Conservation (phyloP, 92 coral and sea anemone genomes). For the Paramuricea clavata region DNA sequence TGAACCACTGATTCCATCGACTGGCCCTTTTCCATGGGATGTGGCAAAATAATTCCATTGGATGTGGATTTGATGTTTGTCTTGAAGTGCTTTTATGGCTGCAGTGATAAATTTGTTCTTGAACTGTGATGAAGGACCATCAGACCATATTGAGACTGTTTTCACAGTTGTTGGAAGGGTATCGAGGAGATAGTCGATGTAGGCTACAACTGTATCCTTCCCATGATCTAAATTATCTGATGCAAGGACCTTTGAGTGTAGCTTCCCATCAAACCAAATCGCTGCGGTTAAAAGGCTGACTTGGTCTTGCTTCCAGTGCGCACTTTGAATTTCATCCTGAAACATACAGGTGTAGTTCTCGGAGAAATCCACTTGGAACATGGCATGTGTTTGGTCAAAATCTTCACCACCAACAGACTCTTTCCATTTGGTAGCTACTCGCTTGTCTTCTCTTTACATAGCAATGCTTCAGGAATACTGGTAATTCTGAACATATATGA, state of each 20-base stretch:
- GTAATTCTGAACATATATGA: slow-evolving; percentile 23
- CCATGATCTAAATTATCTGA: slow-evolving; percentile 51
- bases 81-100: background rate
- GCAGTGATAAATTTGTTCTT: no score
- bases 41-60: background rate
- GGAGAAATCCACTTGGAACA: slow-evolving; percentile 48
- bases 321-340: slow-evolving; percentile 47
- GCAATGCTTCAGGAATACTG: slow-evolving; percentile 60
- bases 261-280: slow-evolving; percentile 38
- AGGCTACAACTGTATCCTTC: slow-evolving; percentile 30
- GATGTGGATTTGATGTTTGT: background rate
- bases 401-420: slow-evolving; percentile 54
- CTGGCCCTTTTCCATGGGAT: background rate
- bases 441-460: slow-evolving; percentile 63
- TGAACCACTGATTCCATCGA: background rate
- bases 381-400: slow-evolving; percentile 44
- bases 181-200: background rate
- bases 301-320: slow-evolving; percentile 51
- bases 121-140: no score
- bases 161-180: slow-evolving; percentile 58
- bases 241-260: slow-evolving; percentile 58
- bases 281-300: slow-evolving; percentile 53
- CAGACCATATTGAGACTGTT: slow-evolving; percentile 57
- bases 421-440: slow-evolving; percentile 59
- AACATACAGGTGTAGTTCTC: slow-evolving; percentile 58